Base-by-base conservation (phyloP, 2,888 invertebrate genomes). In the Drosophila affinis region DNA sequence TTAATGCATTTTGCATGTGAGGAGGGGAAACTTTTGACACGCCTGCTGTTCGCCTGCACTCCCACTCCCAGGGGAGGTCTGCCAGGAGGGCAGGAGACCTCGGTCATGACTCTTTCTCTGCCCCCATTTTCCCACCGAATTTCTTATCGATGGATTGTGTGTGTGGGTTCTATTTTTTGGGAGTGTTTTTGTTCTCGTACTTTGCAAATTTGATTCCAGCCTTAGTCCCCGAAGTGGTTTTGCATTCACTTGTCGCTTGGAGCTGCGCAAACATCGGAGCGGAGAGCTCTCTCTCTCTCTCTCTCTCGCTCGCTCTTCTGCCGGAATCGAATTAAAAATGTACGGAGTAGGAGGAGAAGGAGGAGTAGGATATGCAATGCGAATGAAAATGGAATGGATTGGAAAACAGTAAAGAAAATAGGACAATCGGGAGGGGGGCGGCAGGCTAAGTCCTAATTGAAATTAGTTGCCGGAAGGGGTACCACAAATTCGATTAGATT, bases 1-100 rank as follows among this genome's bases (percentile, higher is more conserved):
- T 77, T 48, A 81, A 76, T 84, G 78, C 85, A 81, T 58, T 78
- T 78, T 78, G 57, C 67, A 72, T 78, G 74, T 72, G 71, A 39
- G n/a, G 32, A 17, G n/a, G 7, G 34, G 47, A 39, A 57, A 7
- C 29, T n/a, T 46, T n/a, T 10, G 59, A 47, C 64, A 64, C 55
- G 56, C 79, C 62, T 29, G 29, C 29, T 2, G 9, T 29, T 29
- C 29, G 29, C 9, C 29, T 29, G 29, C 70, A 45, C 45, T 74
- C 39, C 39, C 70, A 45, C 45, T 74, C 39, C 39, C 39, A 2
- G 7, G 39, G 14, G 12, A 12, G 2, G 7, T 1, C n/a, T 3
- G 21, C 21, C 21, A 21, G 6, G 39, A 39, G 39, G n/a, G 7
- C 34, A 34, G 2, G 34, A 34, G 34, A 14, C 12, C 34, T 34